A percentile compares a stretch with the other conserved stretches of the same genome.
Conservation (phyloP, 2,888 invertebrate species). For the Didymodactylos carnosus region DNA sequence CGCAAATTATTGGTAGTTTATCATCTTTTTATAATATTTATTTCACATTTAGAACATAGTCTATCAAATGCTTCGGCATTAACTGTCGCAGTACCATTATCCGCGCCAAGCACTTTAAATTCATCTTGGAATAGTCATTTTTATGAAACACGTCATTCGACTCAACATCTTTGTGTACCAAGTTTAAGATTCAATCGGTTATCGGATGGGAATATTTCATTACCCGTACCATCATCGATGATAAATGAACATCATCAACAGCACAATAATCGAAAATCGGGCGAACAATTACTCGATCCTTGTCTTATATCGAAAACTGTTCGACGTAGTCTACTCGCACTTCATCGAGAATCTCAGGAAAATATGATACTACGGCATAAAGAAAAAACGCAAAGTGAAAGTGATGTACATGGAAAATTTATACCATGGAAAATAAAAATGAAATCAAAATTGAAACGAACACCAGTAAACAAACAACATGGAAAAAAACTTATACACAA, state of each 20-base stretch:
- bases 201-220: background rate
- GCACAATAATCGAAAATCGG: too few species aligned
- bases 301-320: background rate
- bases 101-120: background rate
- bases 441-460: background rate
- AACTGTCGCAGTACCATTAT: too few species aligned
- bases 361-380: background rate
- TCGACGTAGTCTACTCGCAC: background rate
- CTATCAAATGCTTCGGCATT: too few species aligned
- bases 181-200: background rate
- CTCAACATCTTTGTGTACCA: background rate
- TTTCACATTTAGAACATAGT: too few species aligned
- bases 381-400: background rate
- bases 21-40: too few species aligned
- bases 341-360: background rate
- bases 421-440: background rate
- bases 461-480: background rate
- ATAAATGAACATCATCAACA: too few species aligned
- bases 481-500: too few species aligned
- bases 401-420: background rate
- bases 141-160: background rate
- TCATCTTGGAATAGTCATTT: background rate
- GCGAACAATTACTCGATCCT: background rate
- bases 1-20: too few species aligned
- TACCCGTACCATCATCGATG: background rate